phyloP scores from a whole-genome alignment of 2,113 vertebrate genomes.

The Cyprinodon brontotheroides region DNA sequence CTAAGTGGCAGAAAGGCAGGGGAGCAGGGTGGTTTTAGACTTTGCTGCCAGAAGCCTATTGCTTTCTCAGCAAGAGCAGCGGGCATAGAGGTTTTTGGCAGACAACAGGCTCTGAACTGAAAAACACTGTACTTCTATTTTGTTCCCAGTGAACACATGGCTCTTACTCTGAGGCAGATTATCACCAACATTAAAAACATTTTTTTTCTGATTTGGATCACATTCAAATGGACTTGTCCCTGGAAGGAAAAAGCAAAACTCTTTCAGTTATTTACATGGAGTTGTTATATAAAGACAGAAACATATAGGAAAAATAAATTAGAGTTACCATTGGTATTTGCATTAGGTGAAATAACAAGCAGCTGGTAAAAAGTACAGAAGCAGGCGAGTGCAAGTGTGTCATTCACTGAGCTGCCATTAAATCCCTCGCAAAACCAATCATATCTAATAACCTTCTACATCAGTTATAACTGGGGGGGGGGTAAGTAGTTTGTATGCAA shows the following conservation, averaged over 20 bases:
- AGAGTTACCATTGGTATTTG: no score
- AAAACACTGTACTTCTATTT: not conserved
- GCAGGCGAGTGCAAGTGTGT: no score
- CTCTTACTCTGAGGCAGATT: not conserved
- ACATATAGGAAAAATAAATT: not conserved
- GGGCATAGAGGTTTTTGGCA: conserved; percentile 25
- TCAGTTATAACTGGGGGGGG: no score
- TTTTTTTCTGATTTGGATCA: not conserved
- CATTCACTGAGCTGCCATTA: no score
- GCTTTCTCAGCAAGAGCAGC: conserved; percentile 24
- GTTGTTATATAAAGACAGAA: not conserved
- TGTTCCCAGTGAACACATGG: not conserved
- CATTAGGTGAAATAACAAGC: no score
- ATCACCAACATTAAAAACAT: not conserved
- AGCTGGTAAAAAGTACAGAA: no score
- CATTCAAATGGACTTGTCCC: not conserved
- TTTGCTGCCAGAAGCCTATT: conserved; percentile 20
- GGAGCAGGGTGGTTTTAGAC: conserved; percentile 6
- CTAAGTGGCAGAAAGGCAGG: conserved; percentile 33
- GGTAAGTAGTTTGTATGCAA: not conserved
- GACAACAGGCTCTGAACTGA: not conserved
- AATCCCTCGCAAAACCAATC: not conserved
- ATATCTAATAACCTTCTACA: not conserved
- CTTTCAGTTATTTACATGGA: conserved; percentile 1
- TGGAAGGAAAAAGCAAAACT: not conserved